These are phyloP conservation scores for Drosophila saltans DNA, from an alignment of 1,140 invertebrate species.

Conservation along the genomic window DNA sequence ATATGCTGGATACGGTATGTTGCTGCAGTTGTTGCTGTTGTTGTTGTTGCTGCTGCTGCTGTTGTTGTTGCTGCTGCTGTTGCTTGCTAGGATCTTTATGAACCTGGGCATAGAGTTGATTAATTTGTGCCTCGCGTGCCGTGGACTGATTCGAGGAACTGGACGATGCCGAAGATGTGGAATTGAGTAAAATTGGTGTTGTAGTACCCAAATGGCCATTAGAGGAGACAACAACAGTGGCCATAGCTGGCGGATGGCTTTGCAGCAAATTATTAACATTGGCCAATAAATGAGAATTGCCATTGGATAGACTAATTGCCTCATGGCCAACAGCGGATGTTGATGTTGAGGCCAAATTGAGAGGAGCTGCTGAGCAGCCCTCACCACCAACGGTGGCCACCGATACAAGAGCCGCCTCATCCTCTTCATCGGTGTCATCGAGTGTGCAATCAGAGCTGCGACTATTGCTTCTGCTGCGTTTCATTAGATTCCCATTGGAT, in stretches of 20 bases:
- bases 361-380: constrained; percentile 7
- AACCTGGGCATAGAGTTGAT: constrained; percentile 81
- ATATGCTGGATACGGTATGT: constrained; percentile 56
- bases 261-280: constrained; percentile 74
- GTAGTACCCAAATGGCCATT: constrained; percentile 74
- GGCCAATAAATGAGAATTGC: constrained; percentile 66
- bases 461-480: constrained; percentile 57
- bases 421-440: constrained; percentile 68
- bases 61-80: constrained; percentile 53
- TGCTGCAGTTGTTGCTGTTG: constrained; percentile 29
- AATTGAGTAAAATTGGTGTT: constrained; percentile 73
- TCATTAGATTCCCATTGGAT: constrained; percentile 44
- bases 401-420: constrained; percentile 22
- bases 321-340: constrained; percentile 21
- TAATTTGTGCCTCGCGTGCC: constrained; percentile 77
- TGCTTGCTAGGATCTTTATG: constrained; percentile 82
- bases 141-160: constrained; percentile 71
- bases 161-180: constrained; percentile 71
- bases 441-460: constrained; percentile 79
- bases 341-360: constrained; percentile 32
- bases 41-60: constrained; percentile 41
- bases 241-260: constrained; percentile 60
- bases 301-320: constrained; percentile 71
- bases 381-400: not conserved
- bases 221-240: constrained; percentile 36